Evolutionary conservation across 2,888 invertebrate genomes (phyloP).

Genomic region (Conus canariensis): DNA sequence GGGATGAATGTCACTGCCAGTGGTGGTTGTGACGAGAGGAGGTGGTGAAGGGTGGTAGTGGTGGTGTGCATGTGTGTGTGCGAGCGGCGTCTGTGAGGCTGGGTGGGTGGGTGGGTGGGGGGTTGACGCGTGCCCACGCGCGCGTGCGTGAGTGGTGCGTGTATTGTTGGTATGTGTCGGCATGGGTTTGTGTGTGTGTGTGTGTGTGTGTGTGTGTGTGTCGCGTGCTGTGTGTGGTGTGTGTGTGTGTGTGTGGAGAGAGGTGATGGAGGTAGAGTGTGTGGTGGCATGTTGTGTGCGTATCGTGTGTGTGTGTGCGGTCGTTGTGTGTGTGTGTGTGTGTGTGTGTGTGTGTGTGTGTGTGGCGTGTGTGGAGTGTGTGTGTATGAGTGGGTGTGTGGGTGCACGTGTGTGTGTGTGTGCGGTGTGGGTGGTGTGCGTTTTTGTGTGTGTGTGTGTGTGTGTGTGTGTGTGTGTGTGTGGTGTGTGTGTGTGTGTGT

Average conservation of each 20-base stretch:
- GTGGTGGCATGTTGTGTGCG: no score
- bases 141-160: no score
- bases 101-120: background rate
- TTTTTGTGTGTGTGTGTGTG: slow-evolving; percentile 9
- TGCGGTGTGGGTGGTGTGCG: no score
- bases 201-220: background rate
- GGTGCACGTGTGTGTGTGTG: no score
- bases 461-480: background rate
- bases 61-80: background rate
- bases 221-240: background rate
- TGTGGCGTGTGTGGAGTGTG: slow-evolving; percentile 9
- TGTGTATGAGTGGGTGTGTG: no score
- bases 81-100: background rate
- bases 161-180: no score
- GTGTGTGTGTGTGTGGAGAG: background rate
- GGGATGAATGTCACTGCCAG: background rate
- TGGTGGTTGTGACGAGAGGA: background rate
- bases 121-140: background rate
- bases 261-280: no score
- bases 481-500: slow-evolving; percentile 12
- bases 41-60: background rate
- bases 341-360: background rate
- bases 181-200: no score
- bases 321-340: background rate
- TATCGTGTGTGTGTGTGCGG: no score